A percentile compares a stretch with the other conserved stretches of the same genome.
Conservation (phyloP, 2,113 vertebrate genomes). For the Tauraco erythrolophus region DNA sequence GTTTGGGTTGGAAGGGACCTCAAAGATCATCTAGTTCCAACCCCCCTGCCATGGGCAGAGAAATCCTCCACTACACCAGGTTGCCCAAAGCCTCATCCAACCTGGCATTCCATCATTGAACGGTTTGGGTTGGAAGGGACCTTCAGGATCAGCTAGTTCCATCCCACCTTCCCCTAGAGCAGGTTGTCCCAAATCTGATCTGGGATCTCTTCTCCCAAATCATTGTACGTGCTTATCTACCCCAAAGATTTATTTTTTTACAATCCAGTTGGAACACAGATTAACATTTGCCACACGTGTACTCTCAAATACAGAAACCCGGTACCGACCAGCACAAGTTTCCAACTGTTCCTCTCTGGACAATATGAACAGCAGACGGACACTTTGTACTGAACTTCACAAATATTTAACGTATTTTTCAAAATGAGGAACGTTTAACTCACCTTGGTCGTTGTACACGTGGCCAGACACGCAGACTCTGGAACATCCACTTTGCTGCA, state of each 20-base stretch:
- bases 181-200: too few relatives aligned
- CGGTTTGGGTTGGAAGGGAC: too few relatives aligned
- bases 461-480: constrained; percentile 77
- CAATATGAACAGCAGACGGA: neutral
- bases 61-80: too few relatives aligned
- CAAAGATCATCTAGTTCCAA: too few relatives aligned
- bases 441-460: constrained; percentile 81
- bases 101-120: too few relatives aligned
- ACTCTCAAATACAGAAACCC: neutral
- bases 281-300: rapidly evolving
- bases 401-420: neutral
- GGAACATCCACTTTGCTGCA: neutral
- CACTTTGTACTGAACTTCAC: neutral
- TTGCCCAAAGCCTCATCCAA: too few relatives aligned
- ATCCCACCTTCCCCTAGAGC: too few relatives aligned
- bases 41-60: too few relatives aligned
- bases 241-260: neutral
- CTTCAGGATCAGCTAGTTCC: too few relatives aligned
- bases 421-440: constrained; percentile 13
- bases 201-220: too few relatives aligned
- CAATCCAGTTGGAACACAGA: neutral
- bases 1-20: too few relatives aligned
- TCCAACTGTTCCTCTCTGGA: neutral
- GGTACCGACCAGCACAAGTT: neutral
- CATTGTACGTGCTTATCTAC: rapidly evolving